phyloP scores from a whole-genome alignment of 2,797 vertebrate genomes.

The Paramormyrops hopkinsi region DNA sequence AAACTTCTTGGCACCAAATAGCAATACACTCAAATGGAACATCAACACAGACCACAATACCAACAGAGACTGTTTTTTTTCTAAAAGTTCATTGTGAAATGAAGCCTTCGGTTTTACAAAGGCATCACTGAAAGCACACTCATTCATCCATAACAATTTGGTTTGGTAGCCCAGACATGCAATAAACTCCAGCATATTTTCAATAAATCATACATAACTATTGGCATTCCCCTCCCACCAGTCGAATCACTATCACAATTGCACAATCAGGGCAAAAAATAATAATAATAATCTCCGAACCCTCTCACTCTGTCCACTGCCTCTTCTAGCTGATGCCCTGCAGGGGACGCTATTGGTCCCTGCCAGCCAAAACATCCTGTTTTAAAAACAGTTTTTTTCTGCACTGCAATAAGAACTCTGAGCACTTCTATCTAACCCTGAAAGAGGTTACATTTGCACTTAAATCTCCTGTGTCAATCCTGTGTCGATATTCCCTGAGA shows the following conservation, averaged over 20 bases:
- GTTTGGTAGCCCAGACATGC: not conserved
- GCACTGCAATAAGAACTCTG: not conserved
- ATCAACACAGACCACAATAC: not conserved
- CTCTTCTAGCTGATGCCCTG: not conserved
- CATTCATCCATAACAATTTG: not conserved
- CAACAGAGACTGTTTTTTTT: not conserved
- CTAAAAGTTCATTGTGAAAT: not conserved
- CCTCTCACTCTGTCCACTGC: not conserved
- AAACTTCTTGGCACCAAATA: not conserved
- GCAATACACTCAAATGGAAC: not conserved
- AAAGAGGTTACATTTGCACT: not conserved
- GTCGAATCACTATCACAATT: not conserved
- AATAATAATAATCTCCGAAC: not conserved
- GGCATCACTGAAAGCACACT: not conserved
- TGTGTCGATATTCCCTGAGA: not conserved
- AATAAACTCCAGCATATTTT: not conserved
- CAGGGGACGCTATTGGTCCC: not conserved
- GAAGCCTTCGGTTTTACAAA: not conserved
- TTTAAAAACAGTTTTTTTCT: not conserved
- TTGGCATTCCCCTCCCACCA: not conserved
- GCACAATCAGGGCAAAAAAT: not conserved
- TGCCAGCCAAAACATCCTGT: not conserved
- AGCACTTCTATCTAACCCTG: not conserved
- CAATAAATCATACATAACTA: not conserved
- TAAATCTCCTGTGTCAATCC: not conserved